Conservation (phyloP, 2,113 vertebrate genomes). For the Sinocyclocheilus grahami region DNA sequence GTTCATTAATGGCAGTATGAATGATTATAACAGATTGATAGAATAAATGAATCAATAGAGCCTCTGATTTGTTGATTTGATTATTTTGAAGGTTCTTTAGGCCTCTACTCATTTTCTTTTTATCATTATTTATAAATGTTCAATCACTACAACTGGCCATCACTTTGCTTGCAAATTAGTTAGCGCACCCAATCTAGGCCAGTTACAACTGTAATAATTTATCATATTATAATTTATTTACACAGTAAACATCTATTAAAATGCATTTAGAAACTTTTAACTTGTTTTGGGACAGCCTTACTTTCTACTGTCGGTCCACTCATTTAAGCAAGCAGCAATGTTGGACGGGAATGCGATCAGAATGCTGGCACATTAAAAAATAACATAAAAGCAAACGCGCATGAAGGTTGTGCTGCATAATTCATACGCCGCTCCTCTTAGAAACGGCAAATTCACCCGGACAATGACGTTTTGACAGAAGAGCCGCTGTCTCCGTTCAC, state of each 20-base stretch:
- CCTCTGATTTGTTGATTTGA: background rate
- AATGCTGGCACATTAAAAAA: background rate
- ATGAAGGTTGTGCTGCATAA: slow-evolving; percentile 78
- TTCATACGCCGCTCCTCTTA: slow-evolving; percentile 81
- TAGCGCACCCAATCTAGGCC: background rate
- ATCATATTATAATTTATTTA: slow-evolving; percentile 23
- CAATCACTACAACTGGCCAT: background rate
- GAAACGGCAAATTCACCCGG: slow-evolving; percentile 81
- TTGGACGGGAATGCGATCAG: slow-evolving; percentile 59
- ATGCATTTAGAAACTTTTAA: slow-evolving; percentile 19
- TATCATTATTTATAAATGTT: slow-evolving; percentile 12
- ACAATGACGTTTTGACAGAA: slow-evolving; percentile 71
- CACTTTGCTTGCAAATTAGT: slow-evolving; percentile 9
- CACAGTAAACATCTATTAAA: slow-evolving; percentile 2
- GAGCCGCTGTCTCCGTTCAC: slow-evolving; percentile 73
- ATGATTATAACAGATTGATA: slow-evolving; percentile 8
- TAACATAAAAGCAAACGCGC: slow-evolving; percentile 49
- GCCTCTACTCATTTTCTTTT: slow-evolving; percentile 4
- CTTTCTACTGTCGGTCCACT: slow-evolving; percentile 56
- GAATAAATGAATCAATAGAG: slow-evolving; percentile 19
- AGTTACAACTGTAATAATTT: slow-evolving; percentile 28
- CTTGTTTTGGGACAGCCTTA: slow-evolving; percentile 34
- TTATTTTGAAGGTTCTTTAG: background rate
- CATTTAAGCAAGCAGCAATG: slow-evolving; percentile 66
- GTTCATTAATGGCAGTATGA: slow-evolving; percentile 39